These are phyloP conservation scores for Desmodus rotundus DNA, from an alignment of 2,113 vertebrate species.

Conservation along the genomic window DNA sequence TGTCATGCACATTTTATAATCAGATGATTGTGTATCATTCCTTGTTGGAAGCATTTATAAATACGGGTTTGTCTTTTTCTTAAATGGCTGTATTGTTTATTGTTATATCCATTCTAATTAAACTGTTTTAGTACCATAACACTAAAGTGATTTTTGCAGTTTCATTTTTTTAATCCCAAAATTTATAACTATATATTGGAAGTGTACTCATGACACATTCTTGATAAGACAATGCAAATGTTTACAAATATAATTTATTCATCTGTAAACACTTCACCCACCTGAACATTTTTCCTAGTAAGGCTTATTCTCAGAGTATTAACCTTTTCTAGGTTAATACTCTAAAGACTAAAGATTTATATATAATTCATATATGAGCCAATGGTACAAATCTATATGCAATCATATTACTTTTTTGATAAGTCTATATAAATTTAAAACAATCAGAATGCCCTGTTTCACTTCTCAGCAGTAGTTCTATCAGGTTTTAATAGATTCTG, in stretches of 20 bases:
- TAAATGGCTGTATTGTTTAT: neutral
- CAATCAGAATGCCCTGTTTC: neutral
- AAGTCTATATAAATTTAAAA: neutral
- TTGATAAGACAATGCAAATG: neutral
- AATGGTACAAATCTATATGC: neutral
- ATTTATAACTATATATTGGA: neutral
- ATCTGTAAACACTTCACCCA: neutral
- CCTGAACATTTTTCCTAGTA: neutral
- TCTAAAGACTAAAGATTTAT: neutral
- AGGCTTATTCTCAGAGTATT: neutral
- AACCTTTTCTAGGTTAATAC: neutral
- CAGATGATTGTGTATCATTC: neutral
- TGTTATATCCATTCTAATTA: neutral
- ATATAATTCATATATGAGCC: neutral
- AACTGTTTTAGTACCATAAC: neutral
- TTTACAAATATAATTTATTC: neutral
- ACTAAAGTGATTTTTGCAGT: neutral
- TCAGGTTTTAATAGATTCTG: neutral
- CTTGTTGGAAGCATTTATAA: neutral
- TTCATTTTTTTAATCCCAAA: neutral
- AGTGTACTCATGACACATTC: neutral
- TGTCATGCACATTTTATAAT: neutral
- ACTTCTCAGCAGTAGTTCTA: neutral
- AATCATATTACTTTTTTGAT: constrained; percentile 13
- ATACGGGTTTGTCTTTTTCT: neutral